These are phyloP conservation scores for Metalampra italica DNA, from an alignment of 2,888 invertebrate genomes.

Conservation along the genomic window DNA sequence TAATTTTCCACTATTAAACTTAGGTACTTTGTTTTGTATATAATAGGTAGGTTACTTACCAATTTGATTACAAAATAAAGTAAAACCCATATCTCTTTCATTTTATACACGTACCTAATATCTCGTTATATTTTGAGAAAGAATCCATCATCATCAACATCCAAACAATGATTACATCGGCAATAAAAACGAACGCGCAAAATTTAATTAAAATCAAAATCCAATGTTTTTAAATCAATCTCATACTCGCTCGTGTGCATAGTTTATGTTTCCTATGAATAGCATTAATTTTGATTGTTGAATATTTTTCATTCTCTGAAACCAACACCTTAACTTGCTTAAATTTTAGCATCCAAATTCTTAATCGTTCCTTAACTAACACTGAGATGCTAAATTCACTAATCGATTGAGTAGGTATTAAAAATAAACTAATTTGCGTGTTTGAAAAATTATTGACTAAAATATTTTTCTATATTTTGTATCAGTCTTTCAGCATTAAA, in stretches of 20 bases:
- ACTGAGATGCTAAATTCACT: no score
- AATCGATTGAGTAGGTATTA: no score
- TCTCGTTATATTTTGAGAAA: slow-evolving; percentile 29
- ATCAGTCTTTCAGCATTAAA: no score
- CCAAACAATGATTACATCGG: slow-evolving; percentile 32
- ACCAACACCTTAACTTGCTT: no score
- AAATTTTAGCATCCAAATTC: no score
- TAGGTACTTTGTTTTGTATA: neutral
- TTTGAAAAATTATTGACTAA: no score
- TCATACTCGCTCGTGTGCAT: slow-evolving; percentile 35
- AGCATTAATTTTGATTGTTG: neutral
- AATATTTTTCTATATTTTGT: no score
- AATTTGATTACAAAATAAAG: slow-evolving; percentile 38
- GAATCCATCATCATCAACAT: slow-evolving; percentile 36
- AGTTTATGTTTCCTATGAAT: neutral
- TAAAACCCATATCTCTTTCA: slow-evolving; percentile 45
- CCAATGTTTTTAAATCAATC: slow-evolving; percentile 14
- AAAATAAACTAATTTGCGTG: no score
- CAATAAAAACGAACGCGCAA: slow-evolving; percentile 36
- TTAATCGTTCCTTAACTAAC: no score
- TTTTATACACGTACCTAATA: slow-evolving; percentile 45
- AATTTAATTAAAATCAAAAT: slow-evolving; percentile 45
- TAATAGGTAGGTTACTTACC: slow-evolving; percentile 32
- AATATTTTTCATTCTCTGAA: no score
- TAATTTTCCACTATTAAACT: neutral